Percentiles rank a stretch among this genome's conserved stretches.
Evolutionary conservation across 1,140 invertebrate genomes (phyloP).

Genomic region (Brachionus rubens): DNA sequence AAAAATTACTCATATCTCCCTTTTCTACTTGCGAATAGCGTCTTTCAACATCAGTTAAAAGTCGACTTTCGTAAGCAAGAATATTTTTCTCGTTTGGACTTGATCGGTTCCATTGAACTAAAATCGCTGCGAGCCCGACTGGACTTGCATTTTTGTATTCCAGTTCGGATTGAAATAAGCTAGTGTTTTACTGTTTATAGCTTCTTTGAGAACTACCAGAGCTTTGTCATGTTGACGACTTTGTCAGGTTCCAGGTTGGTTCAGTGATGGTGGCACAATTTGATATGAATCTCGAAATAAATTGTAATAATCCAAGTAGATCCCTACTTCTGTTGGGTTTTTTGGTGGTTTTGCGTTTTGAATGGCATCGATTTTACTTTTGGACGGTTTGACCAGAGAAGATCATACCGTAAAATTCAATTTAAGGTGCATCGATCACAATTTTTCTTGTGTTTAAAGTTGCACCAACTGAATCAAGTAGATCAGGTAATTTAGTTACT

Average conservation of each 20-base stretch:
- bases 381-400: background rate
- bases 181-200: background rate
- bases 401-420: background rate
- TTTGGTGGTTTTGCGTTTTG: no score
- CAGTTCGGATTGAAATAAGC: slow-evolving; percentile 61
- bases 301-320: no score
- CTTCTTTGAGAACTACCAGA: no score
- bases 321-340: no score
- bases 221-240: background rate
- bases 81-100: slow-evolving; percentile 44
- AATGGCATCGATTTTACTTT: no score
- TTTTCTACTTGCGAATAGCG: slow-evolving; percentile 52
- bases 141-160: no score
- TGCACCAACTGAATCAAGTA: background rate
- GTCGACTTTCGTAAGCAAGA: slow-evolving; percentile 52
- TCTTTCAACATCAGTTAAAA: slow-evolving; percentile 48
- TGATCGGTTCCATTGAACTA: slow-evolving; percentile 53
- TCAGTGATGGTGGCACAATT: no score
- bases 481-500: background rate
- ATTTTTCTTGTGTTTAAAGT: background rate
- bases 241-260: background rate
- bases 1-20: no score
- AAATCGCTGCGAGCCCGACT: no score
- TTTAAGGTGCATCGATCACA: background rate
- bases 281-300: no score